These are phyloP conservation scores for Homarus americanus DNA, from an alignment of 1,140 invertebrate genomes.

Conservation along the genomic window DNA sequence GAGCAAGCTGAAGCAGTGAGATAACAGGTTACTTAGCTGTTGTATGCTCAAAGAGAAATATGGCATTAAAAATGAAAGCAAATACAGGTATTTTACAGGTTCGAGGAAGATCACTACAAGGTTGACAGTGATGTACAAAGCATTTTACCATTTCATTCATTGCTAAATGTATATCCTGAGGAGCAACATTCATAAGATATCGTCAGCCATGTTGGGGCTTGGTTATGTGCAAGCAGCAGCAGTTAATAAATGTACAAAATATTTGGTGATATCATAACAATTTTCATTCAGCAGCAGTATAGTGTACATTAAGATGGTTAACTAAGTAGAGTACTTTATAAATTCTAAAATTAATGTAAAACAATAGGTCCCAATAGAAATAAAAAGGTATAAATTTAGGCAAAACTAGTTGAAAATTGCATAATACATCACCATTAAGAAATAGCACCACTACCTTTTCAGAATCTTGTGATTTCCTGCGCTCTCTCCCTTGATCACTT, in stretches of 20 bases:
- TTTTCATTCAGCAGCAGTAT: background rate
- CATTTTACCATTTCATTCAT: conserved; percentile 4
- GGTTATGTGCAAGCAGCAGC: conserved; percentile 35
- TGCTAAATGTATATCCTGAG: background rate
- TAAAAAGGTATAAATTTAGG: background rate
- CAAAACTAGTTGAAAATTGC: conserved; percentile 17
- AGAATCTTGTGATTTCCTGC: conserved; percentile 26
- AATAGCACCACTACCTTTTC: conserved; percentile 47
- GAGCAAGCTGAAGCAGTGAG: background rate
- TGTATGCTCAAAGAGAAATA: background rate
- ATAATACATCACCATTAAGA: conserved; percentile 8
- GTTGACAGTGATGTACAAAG: background rate
- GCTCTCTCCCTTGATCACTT: background rate
- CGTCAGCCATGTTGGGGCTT: background rate
- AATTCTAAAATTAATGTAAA: background rate
- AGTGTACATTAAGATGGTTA: background rate
- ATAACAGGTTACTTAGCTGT: background rate
- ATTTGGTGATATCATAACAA: conserved; percentile 28
- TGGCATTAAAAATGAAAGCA: background rate
- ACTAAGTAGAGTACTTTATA: background rate
- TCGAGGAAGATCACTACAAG: background rate
- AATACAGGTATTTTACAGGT: background rate
- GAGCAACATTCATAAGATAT: background rate
- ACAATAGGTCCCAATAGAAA: too few species aligned
- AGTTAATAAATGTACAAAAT: conserved; percentile 32